phyloP scores from a whole-genome alignment of 2,888 invertebrate genomes.

The Cyaniris semiargus region DNA sequence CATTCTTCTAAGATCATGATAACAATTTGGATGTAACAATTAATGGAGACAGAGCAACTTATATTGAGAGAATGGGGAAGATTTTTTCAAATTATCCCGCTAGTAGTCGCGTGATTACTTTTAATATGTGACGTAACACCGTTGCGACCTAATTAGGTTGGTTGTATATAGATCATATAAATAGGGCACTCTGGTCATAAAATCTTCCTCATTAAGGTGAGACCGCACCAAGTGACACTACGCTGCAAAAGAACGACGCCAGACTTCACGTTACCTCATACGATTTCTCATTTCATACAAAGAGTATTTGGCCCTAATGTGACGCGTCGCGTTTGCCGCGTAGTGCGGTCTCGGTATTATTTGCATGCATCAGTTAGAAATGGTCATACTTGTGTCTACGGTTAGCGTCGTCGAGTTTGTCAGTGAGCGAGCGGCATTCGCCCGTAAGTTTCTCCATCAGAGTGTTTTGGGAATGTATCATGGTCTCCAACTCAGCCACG shows the following conservation, averaged over 20 bases:
- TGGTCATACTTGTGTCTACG: slow-evolving; percentile 91
- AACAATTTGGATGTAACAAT: slow-evolving; percentile 45
- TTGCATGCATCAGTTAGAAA: slow-evolving; percentile 46
- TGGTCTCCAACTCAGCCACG: slow-evolving; percentile 93
- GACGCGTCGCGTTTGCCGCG: no score
- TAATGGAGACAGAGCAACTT: not conserved
- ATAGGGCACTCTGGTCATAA: no score
- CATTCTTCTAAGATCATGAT: slow-evolving; percentile 50
- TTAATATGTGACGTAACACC: no score
- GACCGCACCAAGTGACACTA: no score
- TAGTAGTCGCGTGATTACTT: no score
- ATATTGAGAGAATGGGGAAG: not conserved
- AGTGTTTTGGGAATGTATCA: slow-evolving; percentile 94
- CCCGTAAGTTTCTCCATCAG: slow-evolving; percentile 95
- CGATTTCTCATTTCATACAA: no score
- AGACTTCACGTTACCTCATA: no score
- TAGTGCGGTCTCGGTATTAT: not conserved
- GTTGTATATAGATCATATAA: no score
- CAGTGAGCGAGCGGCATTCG: slow-evolving; percentile 93
- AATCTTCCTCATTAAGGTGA: no score
- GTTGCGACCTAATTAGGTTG: no score
- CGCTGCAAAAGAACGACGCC: no score
- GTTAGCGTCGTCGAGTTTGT: slow-evolving; percentile 93
- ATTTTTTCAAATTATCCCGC: not conserved
- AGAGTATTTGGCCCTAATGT: no score